Evolutionary conservation across 1,140 invertebrate genomes (phyloP).

Genomic region (Macrocentrus cingulum): DNA sequence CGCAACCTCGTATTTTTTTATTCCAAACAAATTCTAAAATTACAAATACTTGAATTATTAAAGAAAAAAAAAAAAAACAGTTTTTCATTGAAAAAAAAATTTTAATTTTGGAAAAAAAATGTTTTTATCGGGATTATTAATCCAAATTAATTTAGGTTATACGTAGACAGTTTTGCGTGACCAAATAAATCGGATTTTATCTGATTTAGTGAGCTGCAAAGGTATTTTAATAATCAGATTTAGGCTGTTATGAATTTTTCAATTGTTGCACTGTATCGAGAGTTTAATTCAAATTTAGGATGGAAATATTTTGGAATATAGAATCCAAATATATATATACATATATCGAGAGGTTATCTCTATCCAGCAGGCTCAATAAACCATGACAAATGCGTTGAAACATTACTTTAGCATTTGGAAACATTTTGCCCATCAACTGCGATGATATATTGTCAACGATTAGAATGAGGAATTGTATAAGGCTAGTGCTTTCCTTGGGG

Average conservation of each 20-base stretch:
- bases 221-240: slow-evolving; percentile 12
- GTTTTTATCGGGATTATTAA: background rate
- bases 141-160: background rate
- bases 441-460: too few relatives aligned
- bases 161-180: background rate
- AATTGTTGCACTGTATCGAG: background rate
- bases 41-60: too few relatives aligned
- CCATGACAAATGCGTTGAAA: background rate
- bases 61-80: too few relatives aligned
- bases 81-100: too few relatives aligned
- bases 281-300: slow-evolving; percentile 19
- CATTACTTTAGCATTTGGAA: background rate
- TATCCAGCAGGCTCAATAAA: background rate
- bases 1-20: too few relatives aligned
- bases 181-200: slow-evolving; percentile 8
- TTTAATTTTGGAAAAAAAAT: too few relatives aligned
- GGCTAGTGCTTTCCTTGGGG: too few relatives aligned
- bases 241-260: slow-evolving; percentile 20
- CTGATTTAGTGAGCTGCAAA: slow-evolving; percentile 2
- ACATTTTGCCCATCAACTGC: background rate
- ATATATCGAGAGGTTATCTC: slow-evolving; percentile 16
- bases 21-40: too few relatives aligned
- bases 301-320: slow-evolving; percentile 16
- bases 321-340: background rate
- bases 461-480: too few relatives aligned